Evolutionary conservation across 2,113 vertebrate species (phyloP).

Genomic region (Tiliqua scincoides): DNA sequence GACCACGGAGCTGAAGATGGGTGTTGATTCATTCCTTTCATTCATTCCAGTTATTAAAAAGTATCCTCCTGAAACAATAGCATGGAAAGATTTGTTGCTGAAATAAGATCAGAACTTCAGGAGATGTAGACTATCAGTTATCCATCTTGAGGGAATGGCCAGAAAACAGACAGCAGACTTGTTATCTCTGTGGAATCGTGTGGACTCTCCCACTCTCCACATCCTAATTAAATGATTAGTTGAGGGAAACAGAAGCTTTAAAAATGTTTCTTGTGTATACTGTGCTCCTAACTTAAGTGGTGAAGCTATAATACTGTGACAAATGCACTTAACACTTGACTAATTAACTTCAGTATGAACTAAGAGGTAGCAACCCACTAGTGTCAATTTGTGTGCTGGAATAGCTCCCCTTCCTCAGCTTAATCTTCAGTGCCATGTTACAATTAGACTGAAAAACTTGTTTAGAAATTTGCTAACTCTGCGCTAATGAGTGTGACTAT

Average conservation of each 20-base stretch:
- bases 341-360: not conserved
- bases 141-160: conserved; percentile 17
- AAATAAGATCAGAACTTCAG: conserved; percentile 21
- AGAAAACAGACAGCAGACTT: conserved; percentile 39
- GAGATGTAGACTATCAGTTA: not conserved
- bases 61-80: conserved; percentile 53
- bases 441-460: not conserved
- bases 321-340: not conserved
- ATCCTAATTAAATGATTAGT: conserved; percentile 15
- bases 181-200: conserved; percentile 40
- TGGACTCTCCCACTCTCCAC: conserved; percentile 35
- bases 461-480: conserved; percentile 30
- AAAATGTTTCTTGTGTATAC: conserved; percentile 5
- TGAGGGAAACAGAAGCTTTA: conserved; percentile 29
- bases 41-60: conserved; percentile 65
- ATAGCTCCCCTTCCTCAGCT: conserved; percentile 5
- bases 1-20: conserved; percentile 61
- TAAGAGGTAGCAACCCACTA: not conserved
- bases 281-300: conserved; percentile 43
- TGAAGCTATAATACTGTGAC: not conserved
- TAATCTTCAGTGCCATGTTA: not conserved
- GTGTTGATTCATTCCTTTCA: conserved; percentile 47
- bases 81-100: not conserved
- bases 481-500: conserved; percentile 40
- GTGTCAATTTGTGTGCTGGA: conserved; percentile 20